These are phyloP conservation scores for Gadus macrocephalus DNA, from an alignment of 2,113 vertebrate species.

Conservation along the genomic window DNA sequence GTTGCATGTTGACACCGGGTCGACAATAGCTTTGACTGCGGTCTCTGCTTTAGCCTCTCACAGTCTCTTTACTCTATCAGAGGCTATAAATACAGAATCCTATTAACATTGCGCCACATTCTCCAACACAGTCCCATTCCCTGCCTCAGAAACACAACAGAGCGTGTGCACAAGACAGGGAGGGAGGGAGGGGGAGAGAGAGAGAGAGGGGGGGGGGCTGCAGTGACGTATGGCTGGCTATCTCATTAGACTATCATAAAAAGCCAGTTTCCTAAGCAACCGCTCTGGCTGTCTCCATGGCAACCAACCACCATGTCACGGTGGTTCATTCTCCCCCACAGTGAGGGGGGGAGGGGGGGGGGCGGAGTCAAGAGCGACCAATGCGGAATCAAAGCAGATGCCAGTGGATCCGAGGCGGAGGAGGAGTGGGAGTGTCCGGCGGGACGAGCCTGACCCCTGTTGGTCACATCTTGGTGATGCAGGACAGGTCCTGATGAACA, in stretches of 20 bases:
- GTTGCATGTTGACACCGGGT: not conserved
- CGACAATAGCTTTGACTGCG: not conserved
- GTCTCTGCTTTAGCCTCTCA: not conserved
- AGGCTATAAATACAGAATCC: conserved; percentile 57
- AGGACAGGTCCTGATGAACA: conserved; percentile 44
- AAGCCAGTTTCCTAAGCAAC: conserved; percentile 62
- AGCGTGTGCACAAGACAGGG: conserved; percentile 24
- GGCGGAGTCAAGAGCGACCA: conserved; percentile 43
- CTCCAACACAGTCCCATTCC: conserved; percentile 44
- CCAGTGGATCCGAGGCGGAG: conserved; percentile 14
- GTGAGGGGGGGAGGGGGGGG: conserved; percentile 7
- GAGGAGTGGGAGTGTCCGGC: conserved; percentile 22
- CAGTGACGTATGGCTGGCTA: conserved; percentile 55
- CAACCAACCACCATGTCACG: conserved; percentile 57
- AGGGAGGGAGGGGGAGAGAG: too few species aligned
- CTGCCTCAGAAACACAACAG: conserved; percentile 28
- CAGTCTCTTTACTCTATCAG: conserved; percentile 35
- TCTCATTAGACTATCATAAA: conserved; percentile 68
- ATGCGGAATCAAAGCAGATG: conserved; percentile 18
- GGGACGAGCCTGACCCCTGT: conserved; percentile 50
- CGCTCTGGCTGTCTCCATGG: conserved; percentile 57
- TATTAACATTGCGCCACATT: conserved; percentile 54
- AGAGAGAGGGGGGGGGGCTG: conserved; percentile 33
- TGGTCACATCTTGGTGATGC: conserved; percentile 63
- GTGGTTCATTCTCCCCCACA: conserved; percentile 44